Evolutionary conservation across 23 tunicate species (phyloP), one percentile per base, ranked within the genome.

Genomic region (Ascidia mentula): DNA sequence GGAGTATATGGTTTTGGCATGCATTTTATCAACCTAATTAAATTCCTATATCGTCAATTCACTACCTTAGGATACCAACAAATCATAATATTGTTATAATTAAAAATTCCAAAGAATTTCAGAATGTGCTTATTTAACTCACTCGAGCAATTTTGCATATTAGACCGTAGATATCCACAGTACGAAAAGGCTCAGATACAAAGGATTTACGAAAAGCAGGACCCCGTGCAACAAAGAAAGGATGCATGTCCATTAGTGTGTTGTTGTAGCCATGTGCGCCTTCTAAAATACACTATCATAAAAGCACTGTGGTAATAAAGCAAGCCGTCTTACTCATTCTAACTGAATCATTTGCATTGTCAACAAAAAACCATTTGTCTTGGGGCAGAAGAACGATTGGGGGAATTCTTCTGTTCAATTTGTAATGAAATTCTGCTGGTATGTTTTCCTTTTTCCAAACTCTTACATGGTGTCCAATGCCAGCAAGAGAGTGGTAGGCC

Each of bases 201-300:
- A 40, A 87, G 33, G 60, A 71, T 45, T 87, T 26, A 33, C 79
- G 82, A 37, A 95, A 95, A 12, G 77, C 85, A 5, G 99, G 99
- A 8, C 99, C 99, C 45, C 45, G 76, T 37, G 99, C 95, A 70
- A 95, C 65, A 38, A 95, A 95, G 46, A 95, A 84, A 0, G 99
- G 99, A 60, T 95, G 99, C 99, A 95, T 95, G 82, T 95, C 95
- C 89, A 76, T 84, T 36, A 78, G 46, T 0, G 88, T 79, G 42
- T 89, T 89, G 86, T 90, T 80, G 82, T 80, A 95, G 12, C 99
- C 99, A 82, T 95, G 99, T 35, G 45, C 6, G 17, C 99, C 99
- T 24, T 61, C 97, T 92, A 59, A 53, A 53, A 53, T 28, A 53
- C 28, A 53, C 12, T 5, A n/a, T n/a, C n/a, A n/a, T n/a, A n/a